A percentile compares a stretch with the other conserved stretches of the same genome.
These are phyloP conservation scores for Bibio marci DNA, from an alignment of 2,888 invertebrate genomes.

Conservation along the genomic window DNA sequence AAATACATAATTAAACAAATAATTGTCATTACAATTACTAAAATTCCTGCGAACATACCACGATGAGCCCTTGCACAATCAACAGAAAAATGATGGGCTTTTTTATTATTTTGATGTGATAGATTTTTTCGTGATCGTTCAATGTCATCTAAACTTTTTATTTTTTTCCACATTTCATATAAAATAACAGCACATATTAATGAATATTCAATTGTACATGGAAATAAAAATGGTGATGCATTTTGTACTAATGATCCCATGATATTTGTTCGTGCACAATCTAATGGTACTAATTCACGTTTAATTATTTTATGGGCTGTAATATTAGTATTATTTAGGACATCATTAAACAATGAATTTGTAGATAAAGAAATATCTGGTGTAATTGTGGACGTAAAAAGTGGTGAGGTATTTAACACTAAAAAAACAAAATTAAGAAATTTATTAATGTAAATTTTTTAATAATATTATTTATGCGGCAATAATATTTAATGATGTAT, in stretches of 20 bases:
- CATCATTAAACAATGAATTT: no score
- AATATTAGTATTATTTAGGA: no score
- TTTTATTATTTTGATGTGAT: slow-evolving; percentile 13
- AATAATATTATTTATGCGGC: no score
- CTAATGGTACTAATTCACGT: slow-evolving; percentile 7
- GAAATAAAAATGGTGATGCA: slow-evolving; percentile 65
- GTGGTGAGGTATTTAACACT: no score
- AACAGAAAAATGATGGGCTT: slow-evolving; percentile 51
- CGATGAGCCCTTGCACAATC: slow-evolving; percentile 75
- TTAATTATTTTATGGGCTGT: not conserved
- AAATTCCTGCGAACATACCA: slow-evolving; percentile 54
- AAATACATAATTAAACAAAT: slow-evolving; percentile 82
- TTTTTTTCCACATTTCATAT: slow-evolving; percentile 84
- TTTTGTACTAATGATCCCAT: slow-evolving; percentile 56
- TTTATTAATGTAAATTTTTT: no score
- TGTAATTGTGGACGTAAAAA: no score
- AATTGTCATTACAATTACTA: slow-evolving; percentile 65
- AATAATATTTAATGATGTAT: no score
- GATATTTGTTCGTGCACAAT: slow-evolving; percentile 44
- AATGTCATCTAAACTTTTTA: slow-evolving; percentile 38
- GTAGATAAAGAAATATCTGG: no score
- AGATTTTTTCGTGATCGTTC: slow-evolving; percentile 28
- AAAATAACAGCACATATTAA: slow-evolving; percentile 77
- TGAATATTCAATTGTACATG: slow-evolving; percentile 80
- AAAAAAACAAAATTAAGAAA: no score